phyloP scores from a whole-genome alignment of 2,888 invertebrate genomes.

The Anodontia alba region DNA sequence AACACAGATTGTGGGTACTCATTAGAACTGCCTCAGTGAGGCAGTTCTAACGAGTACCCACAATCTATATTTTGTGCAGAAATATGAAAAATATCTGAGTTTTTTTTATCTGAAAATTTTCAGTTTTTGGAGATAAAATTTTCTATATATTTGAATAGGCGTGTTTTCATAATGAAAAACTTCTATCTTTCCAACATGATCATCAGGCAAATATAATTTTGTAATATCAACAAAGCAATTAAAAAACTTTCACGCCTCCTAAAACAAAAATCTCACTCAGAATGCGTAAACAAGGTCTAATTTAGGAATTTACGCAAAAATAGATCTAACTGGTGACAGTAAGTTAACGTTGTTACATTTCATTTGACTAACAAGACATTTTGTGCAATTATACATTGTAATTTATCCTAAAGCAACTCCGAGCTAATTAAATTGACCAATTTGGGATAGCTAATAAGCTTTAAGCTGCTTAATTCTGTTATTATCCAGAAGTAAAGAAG shows the following conservation, averaged over 20 bases:
- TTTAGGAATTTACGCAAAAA: background rate
- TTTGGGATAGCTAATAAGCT: conserved; percentile 40
- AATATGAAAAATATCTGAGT: too few species aligned
- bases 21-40: too few species aligned
- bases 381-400: conserved; percentile 11
- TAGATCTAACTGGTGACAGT: background rate
- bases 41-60: too few species aligned
- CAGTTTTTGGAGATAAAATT: too few species aligned
- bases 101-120: too few species aligned
- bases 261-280: background rate
- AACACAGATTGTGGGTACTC: too few species aligned
- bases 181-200: too few species aligned
- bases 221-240: background rate
- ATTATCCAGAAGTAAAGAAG: conserved; percentile 36
- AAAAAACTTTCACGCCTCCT: background rate
- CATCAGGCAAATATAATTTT: too few species aligned
- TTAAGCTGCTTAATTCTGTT: conserved; percentile 50
- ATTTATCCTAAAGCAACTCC: conserved; percentile 8
- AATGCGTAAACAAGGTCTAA: background rate
- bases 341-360: conserved; percentile 15
- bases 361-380: conserved; percentile 18
- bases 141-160: too few species aligned
- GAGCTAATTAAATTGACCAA: conserved; percentile 44
- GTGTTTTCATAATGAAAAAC: too few species aligned
- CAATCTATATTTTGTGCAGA: too few species aligned